Conservation (phyloP, 2,888 invertebrate genomes). For the Noctua janthe region DNA sequence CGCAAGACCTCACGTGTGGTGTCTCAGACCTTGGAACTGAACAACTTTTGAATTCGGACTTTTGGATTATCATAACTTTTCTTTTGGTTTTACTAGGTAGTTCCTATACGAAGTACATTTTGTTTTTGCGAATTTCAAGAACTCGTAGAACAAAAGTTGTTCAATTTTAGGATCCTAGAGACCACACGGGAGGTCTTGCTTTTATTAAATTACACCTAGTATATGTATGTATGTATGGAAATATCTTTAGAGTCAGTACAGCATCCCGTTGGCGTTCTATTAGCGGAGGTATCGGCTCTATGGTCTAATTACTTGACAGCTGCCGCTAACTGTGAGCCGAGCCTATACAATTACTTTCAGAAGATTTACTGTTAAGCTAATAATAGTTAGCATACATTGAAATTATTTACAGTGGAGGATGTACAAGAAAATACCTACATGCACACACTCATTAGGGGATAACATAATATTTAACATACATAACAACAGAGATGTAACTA, state of each 20-base stretch:
- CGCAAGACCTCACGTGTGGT: no score
- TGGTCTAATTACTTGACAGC: conserved; percentile 56
- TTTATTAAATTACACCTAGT: background rate
- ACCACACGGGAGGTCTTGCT: background rate
- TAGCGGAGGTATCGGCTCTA: conserved; percentile 23
- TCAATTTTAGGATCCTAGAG: no score
- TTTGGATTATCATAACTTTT: no score
- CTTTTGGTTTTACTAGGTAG: no score
- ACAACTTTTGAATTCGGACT: background rate
- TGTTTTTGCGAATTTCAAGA: background rate
- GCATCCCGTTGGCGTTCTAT: conserved; percentile 35
- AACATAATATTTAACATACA: background rate
- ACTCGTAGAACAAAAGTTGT: background rate
- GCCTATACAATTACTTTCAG: conserved; percentile 38
- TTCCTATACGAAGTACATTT: background rate
- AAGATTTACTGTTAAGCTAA: conserved; percentile 38
- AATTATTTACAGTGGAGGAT: background rate
- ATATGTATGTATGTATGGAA: background rate
- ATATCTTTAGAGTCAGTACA: background rate
- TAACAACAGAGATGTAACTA: no score
- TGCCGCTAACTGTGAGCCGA: conserved; percentile 43
- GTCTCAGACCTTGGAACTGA: background rate
- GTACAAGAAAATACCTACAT: background rate
- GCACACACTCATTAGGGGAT: background rate
- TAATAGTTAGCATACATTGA: background rate